Evolutionary conservation across 2,888 invertebrate species (phyloP).

Genomic region (Diaperis boleti): DNA sequence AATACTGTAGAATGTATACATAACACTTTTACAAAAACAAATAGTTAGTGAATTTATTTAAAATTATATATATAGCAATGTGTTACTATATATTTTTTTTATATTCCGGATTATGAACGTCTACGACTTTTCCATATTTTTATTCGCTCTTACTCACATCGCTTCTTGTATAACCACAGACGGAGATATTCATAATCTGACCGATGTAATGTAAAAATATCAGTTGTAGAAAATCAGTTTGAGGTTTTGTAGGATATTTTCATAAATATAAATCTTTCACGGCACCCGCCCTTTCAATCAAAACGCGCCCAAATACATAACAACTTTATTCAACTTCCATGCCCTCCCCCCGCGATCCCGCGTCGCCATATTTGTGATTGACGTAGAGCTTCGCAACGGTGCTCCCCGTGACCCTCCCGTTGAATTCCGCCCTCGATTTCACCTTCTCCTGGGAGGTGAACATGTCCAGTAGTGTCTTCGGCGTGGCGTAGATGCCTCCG

Average conservation of each 20-base stretch:
- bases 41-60: conserved; percentile 64
- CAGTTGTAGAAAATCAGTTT: conserved; percentile 65
- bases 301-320: no score
- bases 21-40: conserved; percentile 63
- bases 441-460: conserved; percentile 73
- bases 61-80: conserved; percentile 60
- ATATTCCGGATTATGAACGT: conserved; percentile 54
- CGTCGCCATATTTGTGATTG: conserved; percentile 71
- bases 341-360: conserved; percentile 64
- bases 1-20: conserved; percentile 66
- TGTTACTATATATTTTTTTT: conserved; percentile 60
- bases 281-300: no score
- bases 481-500: conserved; percentile 60
- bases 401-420: conserved; percentile 69
- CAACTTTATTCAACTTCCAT: conserved; percentile 59
- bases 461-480: conserved; percentile 74
- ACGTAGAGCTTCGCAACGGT: conserved; percentile 79
- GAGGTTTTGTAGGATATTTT: conserved; percentile 67
- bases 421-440: conserved; percentile 70
- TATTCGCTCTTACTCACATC: conserved; percentile 50
- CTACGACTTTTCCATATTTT: conserved; percentile 47
- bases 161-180: conserved; percentile 49
- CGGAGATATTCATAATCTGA: conserved; percentile 57
- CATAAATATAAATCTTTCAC: conserved; percentile 67
- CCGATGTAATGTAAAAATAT: conserved; percentile 63